These are phyloP conservation scores for Incurvaria masculella DNA, from an alignment of 2,888 invertebrate genomes.

Conservation along the genomic window DNA sequence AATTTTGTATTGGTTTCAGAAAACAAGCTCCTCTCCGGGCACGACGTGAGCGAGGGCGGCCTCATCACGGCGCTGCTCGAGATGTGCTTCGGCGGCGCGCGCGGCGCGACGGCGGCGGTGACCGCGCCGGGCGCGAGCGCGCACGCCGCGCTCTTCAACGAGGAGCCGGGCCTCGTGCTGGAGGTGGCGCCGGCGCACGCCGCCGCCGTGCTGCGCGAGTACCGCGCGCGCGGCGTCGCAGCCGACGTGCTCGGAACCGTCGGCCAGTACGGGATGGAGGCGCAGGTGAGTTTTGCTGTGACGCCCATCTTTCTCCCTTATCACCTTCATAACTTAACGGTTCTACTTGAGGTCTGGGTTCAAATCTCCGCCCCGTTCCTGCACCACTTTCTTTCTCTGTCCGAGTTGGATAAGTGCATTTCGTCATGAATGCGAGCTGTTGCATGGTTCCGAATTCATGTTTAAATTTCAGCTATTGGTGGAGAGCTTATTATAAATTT, in stretches of 20 bases:
- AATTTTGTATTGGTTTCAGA: constrained; percentile 39
- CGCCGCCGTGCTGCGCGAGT: constrained; percentile 58
- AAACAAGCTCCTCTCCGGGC: constrained; percentile 74
- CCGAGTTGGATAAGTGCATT: no score
- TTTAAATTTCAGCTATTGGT: no score
- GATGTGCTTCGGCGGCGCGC: constrained; percentile 94
- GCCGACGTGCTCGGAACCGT: constrained; percentile 68
- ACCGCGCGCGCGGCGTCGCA: constrained; percentile 57
- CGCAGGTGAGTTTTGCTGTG: constrained; percentile 48
- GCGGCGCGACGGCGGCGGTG: constrained; percentile 69
- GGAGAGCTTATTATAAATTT: no score
- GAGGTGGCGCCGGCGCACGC: constrained; percentile 63
- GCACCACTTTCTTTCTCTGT: no score
- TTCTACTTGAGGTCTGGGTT: no score
- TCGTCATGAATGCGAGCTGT: no score
- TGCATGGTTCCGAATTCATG: no score
- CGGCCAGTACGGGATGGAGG: constrained; percentile 63
- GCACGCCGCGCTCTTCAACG: constrained; percentile 73
- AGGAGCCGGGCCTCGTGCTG: constrained; percentile 83
- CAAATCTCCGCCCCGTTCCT: no score
- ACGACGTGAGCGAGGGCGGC: constrained; percentile 97
- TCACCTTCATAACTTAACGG: no score
- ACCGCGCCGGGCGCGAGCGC: constrained; percentile 43
- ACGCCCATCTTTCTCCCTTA: no score
- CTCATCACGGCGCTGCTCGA: constrained; percentile 85